A percentile compares a stretch with the other conserved stretches of the same genome.
These are phyloP conservation scores for Thalassarche chlororhynchos DNA, from an alignment of 2,113 vertebrate species.

Conservation along the genomic window DNA sequence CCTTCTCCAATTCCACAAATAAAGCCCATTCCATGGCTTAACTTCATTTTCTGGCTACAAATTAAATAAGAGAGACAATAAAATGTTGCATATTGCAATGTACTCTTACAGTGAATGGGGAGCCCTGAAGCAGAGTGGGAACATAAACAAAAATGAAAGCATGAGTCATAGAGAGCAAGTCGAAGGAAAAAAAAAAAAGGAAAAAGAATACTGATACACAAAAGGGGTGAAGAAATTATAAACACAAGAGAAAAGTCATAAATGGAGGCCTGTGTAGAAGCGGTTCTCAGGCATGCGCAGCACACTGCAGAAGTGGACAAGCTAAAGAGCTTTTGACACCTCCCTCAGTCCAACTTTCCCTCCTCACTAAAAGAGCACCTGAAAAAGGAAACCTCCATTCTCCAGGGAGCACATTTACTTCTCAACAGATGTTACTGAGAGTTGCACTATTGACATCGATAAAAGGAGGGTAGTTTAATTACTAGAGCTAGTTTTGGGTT, in stretches of 20 bases:
- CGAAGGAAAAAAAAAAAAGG: not conserved
- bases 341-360: not conserved
- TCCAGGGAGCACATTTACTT: not conserved
- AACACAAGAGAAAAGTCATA: not conserved
- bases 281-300: not conserved
- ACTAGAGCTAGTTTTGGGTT: not conserved
- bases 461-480: not conserved
- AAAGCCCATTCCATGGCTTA: not conserved
- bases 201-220: not conserved
- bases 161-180: not conserved
- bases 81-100: not conserved
- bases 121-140: not conserved
- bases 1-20: not conserved
- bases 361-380: not conserved
- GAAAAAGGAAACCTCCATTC: not conserved
- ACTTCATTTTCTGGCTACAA: not conserved
- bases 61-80: not conserved
- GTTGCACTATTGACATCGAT: rapidly evolving
- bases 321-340: not conserved
- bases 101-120: not conserved
- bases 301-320: not conserved
- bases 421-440: not conserved
- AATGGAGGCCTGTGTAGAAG: not conserved
- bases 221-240: not conserved
- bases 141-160: not conserved